Conservation (phyloP, 1,140 invertebrate genomes). For the Protaetia brevitarsis region DNA sequence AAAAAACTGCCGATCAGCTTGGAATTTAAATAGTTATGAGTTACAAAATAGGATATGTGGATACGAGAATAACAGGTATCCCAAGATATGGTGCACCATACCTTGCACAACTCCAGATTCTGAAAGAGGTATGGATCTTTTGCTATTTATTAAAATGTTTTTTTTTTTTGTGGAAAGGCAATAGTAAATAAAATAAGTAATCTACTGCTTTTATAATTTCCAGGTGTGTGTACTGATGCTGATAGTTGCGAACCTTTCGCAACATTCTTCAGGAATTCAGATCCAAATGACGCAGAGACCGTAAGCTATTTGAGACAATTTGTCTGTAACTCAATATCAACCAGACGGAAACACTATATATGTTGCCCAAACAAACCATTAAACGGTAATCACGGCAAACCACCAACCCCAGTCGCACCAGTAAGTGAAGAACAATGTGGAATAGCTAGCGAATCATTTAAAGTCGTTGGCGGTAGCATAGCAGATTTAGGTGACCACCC, state of each 20-base stretch:
- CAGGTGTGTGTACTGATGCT: background rate
- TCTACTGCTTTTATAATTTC: background rate
- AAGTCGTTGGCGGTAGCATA: constrained; percentile 52
- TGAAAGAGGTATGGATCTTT: constrained; percentile 14
- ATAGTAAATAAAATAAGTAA: no score
- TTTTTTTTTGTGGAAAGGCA: no score
- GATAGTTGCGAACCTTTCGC: background rate
- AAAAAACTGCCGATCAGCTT: constrained; percentile 5
- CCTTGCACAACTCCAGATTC: background rate
- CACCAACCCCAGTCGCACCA: background rate
- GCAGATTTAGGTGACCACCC: constrained; percentile 61
- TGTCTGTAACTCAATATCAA: background rate
- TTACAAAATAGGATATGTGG: background rate
- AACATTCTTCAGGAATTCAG: background rate
- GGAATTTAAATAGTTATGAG: background rate
- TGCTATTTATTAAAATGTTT: no score
- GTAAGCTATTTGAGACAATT: background rate
- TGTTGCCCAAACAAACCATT: background rate
- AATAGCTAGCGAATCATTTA: constrained; percentile 18
- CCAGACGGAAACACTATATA: background rate
- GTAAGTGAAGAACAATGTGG: background rate
- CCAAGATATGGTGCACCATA: constrained; percentile 7
- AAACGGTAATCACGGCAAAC: background rate
- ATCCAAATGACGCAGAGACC: background rate
- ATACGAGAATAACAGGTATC: background rate